Evolutionary conservation across 2,797 vertebrate species (phyloP), one percentile per base, ranked within the genome.

Genomic region (Megalops cyprinoides): DNA sequence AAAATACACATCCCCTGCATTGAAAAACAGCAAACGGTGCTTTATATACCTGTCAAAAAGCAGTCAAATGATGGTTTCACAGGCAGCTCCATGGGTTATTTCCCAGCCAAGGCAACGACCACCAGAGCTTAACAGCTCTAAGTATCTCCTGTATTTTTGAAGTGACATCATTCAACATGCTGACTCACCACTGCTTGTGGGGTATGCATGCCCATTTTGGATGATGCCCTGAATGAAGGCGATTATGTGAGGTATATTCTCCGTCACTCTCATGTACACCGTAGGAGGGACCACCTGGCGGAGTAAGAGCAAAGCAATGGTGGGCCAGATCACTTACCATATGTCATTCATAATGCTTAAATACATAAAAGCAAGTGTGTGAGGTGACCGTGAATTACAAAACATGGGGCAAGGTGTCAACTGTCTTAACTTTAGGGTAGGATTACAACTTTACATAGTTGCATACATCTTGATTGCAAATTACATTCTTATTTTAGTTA

Each of bases 1-100:
- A 81, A 99, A 99, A 91, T 97, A 98, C 82, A 99, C 97, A 0
- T 97, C 96, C 20, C 98, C 98, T 99, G 88, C 82, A 80, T 86
- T 20, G 83, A 87, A 89, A 79, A 77, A 55, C 84, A 37, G 65
- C 4, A 82, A 10, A 6, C 46, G 49, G 3, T 12, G 23, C 25
- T 49, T 34, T 20, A 62, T 20, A 37, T 0, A 58, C 46, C 42
- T 31, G 9, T 4, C 34, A 39, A 67, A 65, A 65, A 25, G 12
- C 9, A 31, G 15, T 14, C 60, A 5, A 10, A 15, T 31, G 31
- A 12, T 15, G 28, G 28, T 37, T 67, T n/a, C n/a, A n/a, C n/a
- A n/a, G n/a, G n/a, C n/a, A n/a, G n/a, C n/a, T n/a, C n/a, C n/a
- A n/a, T n/a, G n/a, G n/a, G n/a, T n/a, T n/a, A 77, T 25, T 42